A percentile compares a stretch with the other conserved stretches of the same genome.
Evolutionary conservation across 1,140 invertebrate species (phyloP).

Genomic region (Agrypnia vestita): DNA sequence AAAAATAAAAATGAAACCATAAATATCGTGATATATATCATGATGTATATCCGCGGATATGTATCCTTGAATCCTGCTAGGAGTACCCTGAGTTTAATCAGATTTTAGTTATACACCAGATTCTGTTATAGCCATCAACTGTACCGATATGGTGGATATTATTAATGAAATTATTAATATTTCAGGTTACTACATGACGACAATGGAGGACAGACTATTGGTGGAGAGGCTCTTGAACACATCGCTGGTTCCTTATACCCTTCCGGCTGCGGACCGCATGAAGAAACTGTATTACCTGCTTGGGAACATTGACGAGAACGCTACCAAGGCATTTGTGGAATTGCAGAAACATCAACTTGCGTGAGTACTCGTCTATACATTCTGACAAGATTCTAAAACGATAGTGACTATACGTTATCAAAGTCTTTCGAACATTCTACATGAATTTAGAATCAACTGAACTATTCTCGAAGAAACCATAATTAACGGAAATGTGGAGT

Average conservation of each 20-base stretch:
- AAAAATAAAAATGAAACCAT: too few species aligned
- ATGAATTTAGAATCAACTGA: too few species aligned
- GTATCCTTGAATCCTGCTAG: too few species aligned
- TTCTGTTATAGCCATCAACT: neutral
- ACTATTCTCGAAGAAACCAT: too few species aligned
- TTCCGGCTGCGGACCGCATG: conserved; percentile 91
- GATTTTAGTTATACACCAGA: neutral
- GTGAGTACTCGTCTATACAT: conserved; percentile 44
- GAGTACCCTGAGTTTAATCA: conserved; percentile 3
- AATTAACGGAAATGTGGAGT: too few species aligned
- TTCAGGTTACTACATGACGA: conserved; percentile 74
- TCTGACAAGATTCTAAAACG: too few species aligned
- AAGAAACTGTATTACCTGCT: conserved; percentile 94
- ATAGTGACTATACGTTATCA: too few species aligned
- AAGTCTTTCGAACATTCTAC: too few species aligned
- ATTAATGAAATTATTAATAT: neutral
- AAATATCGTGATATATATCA: too few species aligned
- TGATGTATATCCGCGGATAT: too few species aligned
- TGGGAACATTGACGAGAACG: conserved; percentile 95
- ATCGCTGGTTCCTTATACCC: conserved; percentile 94
- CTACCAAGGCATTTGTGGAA: conserved; percentile 96
- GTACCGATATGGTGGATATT: too few species aligned
- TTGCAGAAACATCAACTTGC: conserved; percentile 93
- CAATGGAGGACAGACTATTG: conserved; percentile 84
- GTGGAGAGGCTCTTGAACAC: conserved; percentile 97